Evolutionary conservation across 30 jellyfish, hydroid and myxozoan species (phyloP), one percentile per base, ranked within the genome.

Genomic region (Chironex yamaguchii): DNA sequence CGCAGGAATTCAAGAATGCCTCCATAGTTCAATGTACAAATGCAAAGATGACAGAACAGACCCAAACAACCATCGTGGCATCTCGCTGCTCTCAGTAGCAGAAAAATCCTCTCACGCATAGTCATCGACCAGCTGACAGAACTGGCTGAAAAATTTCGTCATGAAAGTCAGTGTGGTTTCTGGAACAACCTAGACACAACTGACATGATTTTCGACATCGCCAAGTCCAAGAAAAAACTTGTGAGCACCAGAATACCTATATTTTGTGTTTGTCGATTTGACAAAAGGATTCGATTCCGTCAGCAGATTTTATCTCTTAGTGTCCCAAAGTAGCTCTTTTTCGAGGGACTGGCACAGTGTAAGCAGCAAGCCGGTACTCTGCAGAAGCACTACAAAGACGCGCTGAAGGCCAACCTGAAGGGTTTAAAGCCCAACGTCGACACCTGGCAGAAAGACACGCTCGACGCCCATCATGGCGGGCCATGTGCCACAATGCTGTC

Each of bases 161-260:
- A 73, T 28, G 91, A 62, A 52, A 33, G 76, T 64, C 91, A 81
- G 33, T 81, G 75, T 34, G 76, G 84, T 62, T 79, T 27, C 68
- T 23, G 71, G 2, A 58, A 50, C 35, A 74, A 36, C n/a, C 86
- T 78, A 3, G 14, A 50, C 9, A 62, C 91, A 4, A 66, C 86
- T 0, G 86, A 63, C 69, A 81, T 81, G 91, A 26, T 62, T 34
- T 81, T 81, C 48, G 34, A 73, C 6, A 75, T 52, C 9, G 84
- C 20, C 86, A 63, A 12, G 49, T 81, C 26, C 91, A 81, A 28
- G 91, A n/a, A 30, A 67, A 35, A 81, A 26, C 66, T 73, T 67
- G 23, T 62, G 49, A 25, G 66, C n/a, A 63, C 30, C 27, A 34
- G 29, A 30, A 9, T 33, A 49, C 4, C 34, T 79, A 3, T 34